Percentiles rank a stretch among this genome's conserved stretches.
These are phyloP conservation scores for Chymomyza costata DNA, from an alignment of 1,140 invertebrate species.

Conservation along the genomic window DNA sequence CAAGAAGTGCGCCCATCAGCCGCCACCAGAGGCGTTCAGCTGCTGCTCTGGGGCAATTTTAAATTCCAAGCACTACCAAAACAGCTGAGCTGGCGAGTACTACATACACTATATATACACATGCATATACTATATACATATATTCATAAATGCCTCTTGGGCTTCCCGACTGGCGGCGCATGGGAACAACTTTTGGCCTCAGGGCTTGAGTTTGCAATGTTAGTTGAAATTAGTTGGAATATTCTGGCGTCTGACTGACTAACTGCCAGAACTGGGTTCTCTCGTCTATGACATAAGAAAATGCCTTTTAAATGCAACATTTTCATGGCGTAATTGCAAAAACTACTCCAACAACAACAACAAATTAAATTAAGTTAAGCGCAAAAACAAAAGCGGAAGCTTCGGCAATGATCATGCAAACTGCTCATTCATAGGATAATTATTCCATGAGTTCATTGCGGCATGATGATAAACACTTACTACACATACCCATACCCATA, in stretches of 20 bases:
- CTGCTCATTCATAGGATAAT: conserved; percentile 73
- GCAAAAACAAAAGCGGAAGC: conserved; percentile 70
- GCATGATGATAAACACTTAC: conserved; percentile 17
- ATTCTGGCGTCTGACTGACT: conserved; percentile 41
- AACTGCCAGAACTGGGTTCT: conserved; percentile 15
- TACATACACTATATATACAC: too few species aligned
- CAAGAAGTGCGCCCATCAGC: too few species aligned
- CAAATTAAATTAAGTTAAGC: conserved; percentile 35
- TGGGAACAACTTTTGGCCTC: too few species aligned
- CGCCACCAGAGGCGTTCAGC: too few species aligned
- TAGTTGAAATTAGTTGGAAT: conserved; percentile 54
- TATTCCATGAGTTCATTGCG: conserved; percentile 65
- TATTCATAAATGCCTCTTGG: too few species aligned
- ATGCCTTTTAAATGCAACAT: conserved; percentile 68
- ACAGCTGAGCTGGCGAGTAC: too few species aligned
- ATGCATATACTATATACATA: too few species aligned
- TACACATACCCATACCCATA: conserved; percentile 7
- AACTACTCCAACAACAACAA: conserved; percentile 5
- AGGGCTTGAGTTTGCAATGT: too few species aligned
- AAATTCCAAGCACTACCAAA: too few species aligned
- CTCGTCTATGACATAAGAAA: conserved; percentile 68
- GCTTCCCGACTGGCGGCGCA: too few species aligned
- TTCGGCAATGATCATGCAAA: conserved; percentile 72
- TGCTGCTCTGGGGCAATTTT: too few species aligned
- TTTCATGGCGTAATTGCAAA: conserved; percentile 70